Evolutionary conservation across 2,113 vertebrate species (phyloP).

Genomic region (Pollimyrus isidori): DNA sequence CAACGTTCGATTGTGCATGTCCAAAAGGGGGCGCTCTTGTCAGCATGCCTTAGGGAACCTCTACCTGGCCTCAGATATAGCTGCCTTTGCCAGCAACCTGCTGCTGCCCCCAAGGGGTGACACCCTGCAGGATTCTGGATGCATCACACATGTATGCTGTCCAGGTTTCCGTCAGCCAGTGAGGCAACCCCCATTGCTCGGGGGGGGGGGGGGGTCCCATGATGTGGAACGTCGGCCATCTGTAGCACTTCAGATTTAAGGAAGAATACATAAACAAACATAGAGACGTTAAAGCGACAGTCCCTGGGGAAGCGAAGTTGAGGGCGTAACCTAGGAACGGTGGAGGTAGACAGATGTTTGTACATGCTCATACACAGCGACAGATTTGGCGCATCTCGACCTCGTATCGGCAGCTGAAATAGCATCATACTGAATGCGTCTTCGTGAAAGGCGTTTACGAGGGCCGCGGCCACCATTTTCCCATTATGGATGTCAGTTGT

Average conservation of each 20-base stretch:
- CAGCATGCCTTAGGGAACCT: background rate
- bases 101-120: background rate
- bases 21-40: background rate
- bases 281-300: background rate
- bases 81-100: background rate
- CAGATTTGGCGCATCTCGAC: background rate
- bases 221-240: slow-evolving; percentile 20
- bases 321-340: background rate
- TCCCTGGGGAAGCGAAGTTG: background rate
- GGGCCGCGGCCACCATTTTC: background rate
- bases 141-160: background rate
- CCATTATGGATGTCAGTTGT: background rate
- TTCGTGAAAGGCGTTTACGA: background rate
- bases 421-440: background rate
- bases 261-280: background rate
- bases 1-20: background rate
- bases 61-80: background rate
- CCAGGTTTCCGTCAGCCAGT: slow-evolving; percentile 16
- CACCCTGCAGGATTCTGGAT: background rate
- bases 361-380: background rate
- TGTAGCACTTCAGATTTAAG: slow-evolving; percentile 12
- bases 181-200: background rate
- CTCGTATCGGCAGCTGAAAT: background rate
- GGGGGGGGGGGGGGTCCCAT: background rate
- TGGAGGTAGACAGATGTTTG: background rate